Base-by-base conservation (phyloP, 2,797 vertebrate species). In the Mionectes olivaceus region DNA sequence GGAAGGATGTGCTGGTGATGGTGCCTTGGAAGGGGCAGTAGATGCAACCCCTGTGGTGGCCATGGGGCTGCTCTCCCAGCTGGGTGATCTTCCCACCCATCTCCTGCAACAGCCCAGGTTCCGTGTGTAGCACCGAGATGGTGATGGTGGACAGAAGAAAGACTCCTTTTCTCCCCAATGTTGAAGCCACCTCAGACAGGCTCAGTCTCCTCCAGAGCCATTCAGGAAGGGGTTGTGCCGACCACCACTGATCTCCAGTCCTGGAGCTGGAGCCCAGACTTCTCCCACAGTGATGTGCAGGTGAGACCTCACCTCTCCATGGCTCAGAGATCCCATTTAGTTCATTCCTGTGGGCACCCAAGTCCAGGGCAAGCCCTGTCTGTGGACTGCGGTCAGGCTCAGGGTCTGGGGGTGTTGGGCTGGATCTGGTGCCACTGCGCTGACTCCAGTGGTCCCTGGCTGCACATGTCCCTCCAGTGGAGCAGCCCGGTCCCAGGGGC, bases 381-480 rank as follows among this genome's bases (percentile, higher is more conserved):
- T 3, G 0, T 7, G 32, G 52, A 35, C 25, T 27, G 23, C 1
- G 7, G 55, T 37, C 76, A 33, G 32, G 44, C 4, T 93, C 83
- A 69, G 13, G 39, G 19, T 1, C 23, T 5, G 16, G 68, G 49
- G 2, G 33, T 22, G 8, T 97, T 81, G 17, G 98, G 96, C 39
- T 97, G 98, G 88, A 98, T 93, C 46, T 22, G 19, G 93, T 99
- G 98, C 98, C 98, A 99, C 63, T 86, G 92, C 4, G 97, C 97
- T 0, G 97, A 98, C 94, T 99, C 98, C 93, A 97, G 96, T 47
- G 98, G 98, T 9, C 97, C 98, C 44, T 56, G 95, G 76, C 86
- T 91, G 94, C 97, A 98, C 98, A 98, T 98, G 82, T 98, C 98
- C 89, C 95, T 97, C 98, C 98, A 98, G 97, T 99, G 98, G 63